Conservation (phyloP, 2,888 invertebrate genomes). For the Pharmacophagus antenor region DNA sequence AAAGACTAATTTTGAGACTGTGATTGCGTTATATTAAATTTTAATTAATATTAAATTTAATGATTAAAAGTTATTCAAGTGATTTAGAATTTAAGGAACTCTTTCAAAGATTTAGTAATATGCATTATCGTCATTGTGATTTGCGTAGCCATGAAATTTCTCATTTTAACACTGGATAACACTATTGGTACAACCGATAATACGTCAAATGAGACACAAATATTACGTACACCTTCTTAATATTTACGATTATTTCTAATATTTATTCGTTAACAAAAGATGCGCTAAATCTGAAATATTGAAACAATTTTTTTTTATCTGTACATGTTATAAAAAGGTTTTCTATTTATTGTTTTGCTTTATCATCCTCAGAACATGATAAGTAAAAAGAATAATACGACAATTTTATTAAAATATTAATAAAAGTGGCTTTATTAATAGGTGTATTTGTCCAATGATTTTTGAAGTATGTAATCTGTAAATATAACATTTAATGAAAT, state of each 20-base stretch:
- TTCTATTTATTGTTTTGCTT: not conserved
- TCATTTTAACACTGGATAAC: slow-evolving; percentile 17
- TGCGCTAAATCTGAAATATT: not conserved
- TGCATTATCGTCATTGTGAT: not conserved
- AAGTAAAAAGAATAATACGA: slow-evolving; percentile 1
- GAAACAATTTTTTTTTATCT: not conserved
- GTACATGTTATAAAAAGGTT: not conserved
- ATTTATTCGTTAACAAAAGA: not conserved
- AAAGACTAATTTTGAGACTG: slow-evolving; percentile 68
- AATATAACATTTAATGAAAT: not conserved
- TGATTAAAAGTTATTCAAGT: slow-evolving; percentile 35
- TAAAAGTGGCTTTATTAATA: not conserved
- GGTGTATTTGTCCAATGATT: not conserved
- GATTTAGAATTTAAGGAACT: slow-evolving; percentile 38
- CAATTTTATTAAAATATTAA: not conserved
- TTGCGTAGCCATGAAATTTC: slow-evolving; percentile 12
- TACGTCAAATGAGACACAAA: slow-evolving; percentile 4
- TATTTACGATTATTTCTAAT: slow-evolving; percentile 5
- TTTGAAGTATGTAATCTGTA: not conserved
- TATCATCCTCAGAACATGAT: not conserved
- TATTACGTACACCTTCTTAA: slow-evolving; percentile 2
- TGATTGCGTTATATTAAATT: slow-evolving; percentile 58
- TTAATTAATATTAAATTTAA: slow-evolving; percentile 32
- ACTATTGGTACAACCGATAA: slow-evolving; percentile 1
- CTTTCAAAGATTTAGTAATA: slow-evolving; percentile 24